A percentile compares a stretch with the other conserved stretches of the same genome.
These are phyloP conservation scores for Cheumatopsyche charites DNA, from an alignment of 1,140 invertebrate genomes.

Conservation along the genomic window DNA sequence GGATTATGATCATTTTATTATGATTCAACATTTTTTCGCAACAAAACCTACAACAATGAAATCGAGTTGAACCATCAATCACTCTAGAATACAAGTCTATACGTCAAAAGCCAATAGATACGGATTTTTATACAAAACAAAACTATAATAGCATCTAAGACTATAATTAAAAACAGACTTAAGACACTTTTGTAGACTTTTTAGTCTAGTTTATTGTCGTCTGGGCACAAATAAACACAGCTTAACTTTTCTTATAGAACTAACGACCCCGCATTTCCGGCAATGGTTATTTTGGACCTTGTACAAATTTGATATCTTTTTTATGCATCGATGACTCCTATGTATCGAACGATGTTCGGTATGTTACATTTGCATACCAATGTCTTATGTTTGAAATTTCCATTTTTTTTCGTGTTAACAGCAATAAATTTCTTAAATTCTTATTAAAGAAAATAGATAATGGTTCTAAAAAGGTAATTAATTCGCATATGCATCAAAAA, in stretches of 20 bases:
- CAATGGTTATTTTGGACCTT: slow-evolving; percentile 11
- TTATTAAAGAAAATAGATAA: too few species aligned
- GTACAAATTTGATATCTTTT: slow-evolving; percentile 17
- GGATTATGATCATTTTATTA: not conserved
- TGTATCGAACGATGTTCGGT: too few species aligned
- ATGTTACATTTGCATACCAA: too few species aligned
- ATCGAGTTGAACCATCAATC: too few species aligned
- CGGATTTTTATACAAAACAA: not conserved
- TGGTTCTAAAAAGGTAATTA: too few species aligned
- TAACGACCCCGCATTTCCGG: slow-evolving; percentile 18
- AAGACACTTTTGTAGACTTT: not conserved
- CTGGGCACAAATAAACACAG: not conserved
- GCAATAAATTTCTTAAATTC: too few species aligned
- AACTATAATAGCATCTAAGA: not conserved
- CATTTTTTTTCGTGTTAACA: too few species aligned
- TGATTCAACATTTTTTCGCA: slow-evolving; percentile 6
- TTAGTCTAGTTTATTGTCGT: slow-evolving; percentile 8
- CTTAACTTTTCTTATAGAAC: slow-evolving; percentile 7
- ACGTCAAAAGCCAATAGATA: too few species aligned
- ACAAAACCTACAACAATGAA: not conserved
- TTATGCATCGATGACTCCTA: not conserved
- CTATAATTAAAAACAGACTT: not conserved
- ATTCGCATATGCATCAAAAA: too few species aligned
- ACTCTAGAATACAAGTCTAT: too few species aligned
- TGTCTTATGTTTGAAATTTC: too few species aligned